Base-by-base conservation (phyloP, 2,888 invertebrate genomes). In the Noctua comes region DNA sequence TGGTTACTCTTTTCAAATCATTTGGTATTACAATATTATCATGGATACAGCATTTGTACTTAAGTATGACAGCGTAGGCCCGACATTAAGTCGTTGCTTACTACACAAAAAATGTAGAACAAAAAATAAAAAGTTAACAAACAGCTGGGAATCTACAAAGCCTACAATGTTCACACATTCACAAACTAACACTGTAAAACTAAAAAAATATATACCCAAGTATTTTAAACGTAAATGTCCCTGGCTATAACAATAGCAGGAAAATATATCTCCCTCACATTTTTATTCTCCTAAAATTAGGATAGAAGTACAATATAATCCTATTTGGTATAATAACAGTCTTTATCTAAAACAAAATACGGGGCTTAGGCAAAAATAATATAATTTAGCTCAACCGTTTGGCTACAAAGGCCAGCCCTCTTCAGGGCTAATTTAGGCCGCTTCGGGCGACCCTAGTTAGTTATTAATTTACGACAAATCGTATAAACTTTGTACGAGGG, bases 381-480 rank as follows among this genome's bases (percentile, higher is more conserved):
- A 79, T 77, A 77, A 79, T 82, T 80, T 73, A 75, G 70, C 51
- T 18, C 36, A 70, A 65, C 75, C 65, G 46, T 62, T 83, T 59
- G 68, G 27, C 65, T 76, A 73, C 77, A 87, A 82, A 86, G 76
- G 66, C 73, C 74, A 80, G 81, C 64, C 75, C 78, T 66, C 73
- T 81, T 88, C 77, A 79, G 72, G 79, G 80, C 70, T 81, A 85
- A 83, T 86, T 85, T 86, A 78, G 69, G 68, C 46, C 59, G 70
- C 85, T 82, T 68, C 51, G 27, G 54, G 65, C 69, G 43, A 68
- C 85, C 77, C 77, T 27, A 72, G 79, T 85, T 82, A 86, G 76
- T 81, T 87, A 88, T 81, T 85, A 85, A 86, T 87, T 85, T 83
- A 83, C 81, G 76, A 82, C 75, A 74, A 83, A 81, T 77, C 73